A percentile compares a stretch with the other conserved stretches of the same genome.
Evolutionary conservation across 2,113 vertebrate species (phyloP).

Genomic region (Strix aluco): DNA sequence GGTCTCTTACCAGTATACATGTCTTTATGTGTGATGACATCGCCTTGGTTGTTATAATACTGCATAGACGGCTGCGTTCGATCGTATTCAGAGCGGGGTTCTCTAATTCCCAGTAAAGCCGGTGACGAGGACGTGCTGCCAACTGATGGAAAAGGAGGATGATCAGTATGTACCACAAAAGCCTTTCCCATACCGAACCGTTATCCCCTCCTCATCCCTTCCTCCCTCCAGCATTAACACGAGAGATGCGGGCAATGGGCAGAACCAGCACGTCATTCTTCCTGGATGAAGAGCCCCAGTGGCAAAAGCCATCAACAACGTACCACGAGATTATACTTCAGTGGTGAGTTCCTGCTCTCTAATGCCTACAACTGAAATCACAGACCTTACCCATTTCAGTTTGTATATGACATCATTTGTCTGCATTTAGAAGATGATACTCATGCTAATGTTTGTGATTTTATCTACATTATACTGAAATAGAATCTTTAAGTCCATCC

Average conservation of each 20-base stretch:
- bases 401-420: not conserved
- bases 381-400: too few species aligned
- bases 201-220: not conserved
- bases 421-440: not conserved
- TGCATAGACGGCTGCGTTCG: constrained; percentile 93
- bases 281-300: not conserved
- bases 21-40: constrained; percentile 87
- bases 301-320: not conserved
- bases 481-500: not conserved
- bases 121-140: constrained; percentile 96
- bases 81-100: constrained; percentile 90
- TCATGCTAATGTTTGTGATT: not conserved
- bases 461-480: not conserved
- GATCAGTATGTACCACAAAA: not conserved
- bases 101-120: constrained; percentile 90
- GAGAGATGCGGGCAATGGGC: not conserved
- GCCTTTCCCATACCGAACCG: not conserved
- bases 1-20: constrained; percentile 87
- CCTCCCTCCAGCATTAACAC: not conserved
- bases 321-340: not conserved
- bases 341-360: not conserved
- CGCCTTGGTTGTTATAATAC: constrained; percentile 94
- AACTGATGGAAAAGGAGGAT: constrained; percentile 71
- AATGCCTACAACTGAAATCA: not conserved
- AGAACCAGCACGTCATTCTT: accelerated